Evolutionary conservation across 2,797 vertebrate species (phyloP).

Genomic region (Salmo trutta): DNA sequence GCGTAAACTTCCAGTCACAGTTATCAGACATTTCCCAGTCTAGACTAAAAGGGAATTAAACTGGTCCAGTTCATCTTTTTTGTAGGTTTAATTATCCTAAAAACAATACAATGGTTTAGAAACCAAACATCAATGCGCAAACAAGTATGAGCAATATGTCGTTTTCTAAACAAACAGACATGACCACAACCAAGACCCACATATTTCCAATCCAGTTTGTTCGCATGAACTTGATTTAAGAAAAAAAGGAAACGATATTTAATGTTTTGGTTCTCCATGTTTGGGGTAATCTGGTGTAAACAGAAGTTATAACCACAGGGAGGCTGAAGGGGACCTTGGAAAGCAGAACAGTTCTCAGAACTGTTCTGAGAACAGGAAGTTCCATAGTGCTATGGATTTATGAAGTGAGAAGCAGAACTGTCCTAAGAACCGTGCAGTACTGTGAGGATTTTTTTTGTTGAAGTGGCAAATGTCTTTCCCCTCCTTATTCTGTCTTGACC

Average conservation of each 20-base stretch:
- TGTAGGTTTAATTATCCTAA: background rate
- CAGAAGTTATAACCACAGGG: constrained; percentile 45
- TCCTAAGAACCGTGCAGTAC: background rate
- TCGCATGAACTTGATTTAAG: constrained; percentile 18
- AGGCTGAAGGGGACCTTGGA: background rate
- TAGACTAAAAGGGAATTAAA: background rate
- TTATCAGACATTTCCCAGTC: background rate
- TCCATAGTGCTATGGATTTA: background rate
- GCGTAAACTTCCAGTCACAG: background rate
- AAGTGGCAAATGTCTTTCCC: constrained; percentile 27
- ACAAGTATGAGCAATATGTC: constrained; percentile 21
- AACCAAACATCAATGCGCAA: background rate
- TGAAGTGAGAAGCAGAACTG: constrained; percentile 1
- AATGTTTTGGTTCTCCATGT: constrained; percentile 23
- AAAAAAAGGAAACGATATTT: constrained; percentile 12
- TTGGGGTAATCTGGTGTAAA: constrained; percentile 52
- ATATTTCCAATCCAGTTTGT: constrained; percentile 25
- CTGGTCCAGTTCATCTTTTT: background rate
- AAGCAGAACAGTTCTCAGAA: background rate
- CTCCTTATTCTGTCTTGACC: constrained; percentile 53
- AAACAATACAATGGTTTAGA: background rate
- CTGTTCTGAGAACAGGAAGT: background rate
- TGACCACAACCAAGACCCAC: constrained; percentile 33
- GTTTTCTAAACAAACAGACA: constrained; percentile 6
- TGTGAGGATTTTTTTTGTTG: constrained; percentile 23